Evolutionary conservation across 2,113 vertebrate species (phyloP).

Genomic region (Copsychus sechellarum): DNA sequence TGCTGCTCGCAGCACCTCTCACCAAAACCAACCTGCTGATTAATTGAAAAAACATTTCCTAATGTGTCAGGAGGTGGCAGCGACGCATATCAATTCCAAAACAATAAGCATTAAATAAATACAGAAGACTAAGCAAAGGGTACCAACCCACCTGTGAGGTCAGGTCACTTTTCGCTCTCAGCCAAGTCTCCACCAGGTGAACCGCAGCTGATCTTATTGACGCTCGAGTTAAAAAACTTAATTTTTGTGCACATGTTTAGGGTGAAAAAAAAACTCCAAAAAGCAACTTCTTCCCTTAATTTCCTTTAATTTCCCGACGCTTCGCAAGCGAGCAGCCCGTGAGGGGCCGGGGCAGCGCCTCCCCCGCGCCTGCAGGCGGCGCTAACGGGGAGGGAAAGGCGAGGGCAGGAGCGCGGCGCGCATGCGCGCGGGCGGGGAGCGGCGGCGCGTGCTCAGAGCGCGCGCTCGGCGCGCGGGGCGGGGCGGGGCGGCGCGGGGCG

Average conservation of each 20-base stretch:
- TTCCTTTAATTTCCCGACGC: not conserved
- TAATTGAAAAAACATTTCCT: not conserved
- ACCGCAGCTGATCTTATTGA: fast-evolving
- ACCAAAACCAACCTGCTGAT: not conserved
- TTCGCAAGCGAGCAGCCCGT: not conserved
- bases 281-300: not conserved
- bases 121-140: not conserved
- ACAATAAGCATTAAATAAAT: not conserved
- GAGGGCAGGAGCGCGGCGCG: no score
- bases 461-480: no score
- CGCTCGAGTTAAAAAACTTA: not conserved
- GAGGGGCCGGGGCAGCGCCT: not conserved
- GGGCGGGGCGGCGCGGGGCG: no score
- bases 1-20: not conserved
- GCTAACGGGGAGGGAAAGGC: not conserved
- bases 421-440: no score
- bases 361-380: not conserved
- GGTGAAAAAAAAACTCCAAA: not conserved
- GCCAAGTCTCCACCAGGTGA: not conserved
- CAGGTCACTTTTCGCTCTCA: not conserved
- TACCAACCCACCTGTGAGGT: not conserved
- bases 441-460: no score
- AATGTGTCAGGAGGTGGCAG: not conserved
- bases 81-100: not conserved
- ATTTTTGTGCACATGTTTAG: not conserved